Evolutionary conservation across 2,888 invertebrate genomes (phyloP), one percentile per base, ranked within the genome.

Genomic region (Lasioglossum vierecki): DNA sequence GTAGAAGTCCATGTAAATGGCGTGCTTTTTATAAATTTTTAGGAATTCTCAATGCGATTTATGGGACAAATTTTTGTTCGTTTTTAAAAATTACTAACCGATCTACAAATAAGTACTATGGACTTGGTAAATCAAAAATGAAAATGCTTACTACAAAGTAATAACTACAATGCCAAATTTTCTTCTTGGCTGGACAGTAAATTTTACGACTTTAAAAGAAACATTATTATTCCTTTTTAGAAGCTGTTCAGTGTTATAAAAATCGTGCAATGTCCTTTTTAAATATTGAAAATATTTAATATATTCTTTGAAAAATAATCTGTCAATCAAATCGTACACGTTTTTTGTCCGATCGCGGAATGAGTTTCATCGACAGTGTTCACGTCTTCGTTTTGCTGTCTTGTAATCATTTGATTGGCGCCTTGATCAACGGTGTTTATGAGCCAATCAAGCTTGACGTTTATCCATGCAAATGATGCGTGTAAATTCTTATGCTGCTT

Each of bases 401-500:
- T 77, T 35, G 18, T 80, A 30, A 85, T 81, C 79, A n/a, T 79
- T 77, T 71, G 80, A 86, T 85, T 80, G 86, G 80, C 75, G 82
- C 80, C 80, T 86, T 13, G 74, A 76, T 87, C 41, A 63, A 44
- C 53, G 60, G 60, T 78, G 74, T 60, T 76, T 80, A 77, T 49
- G 79, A 78, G 76, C 53, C 79, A 83, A 84, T 84, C 83, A 66
- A 74, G 71, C 83, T 74, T 70, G 76, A 84, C 84, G 70, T 80
- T 76, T 76, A 75, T 76, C 76, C 68, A 73, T 85, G 84, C 77
- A 80, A 85, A 84, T 75, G 84, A 80, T 53, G 80, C 84, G 84
- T 85, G 76, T 30, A 77, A 75, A 84, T 76, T 71, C 70, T 15
- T 22, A 35, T 18, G 73, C 63, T 70, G 35, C 60, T 75, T 76